Percentiles rank a stretch among this genome's conserved stretches.
Conservation (phyloP, 1,140 invertebrate species). For the Nomia melanderi region DNA sequence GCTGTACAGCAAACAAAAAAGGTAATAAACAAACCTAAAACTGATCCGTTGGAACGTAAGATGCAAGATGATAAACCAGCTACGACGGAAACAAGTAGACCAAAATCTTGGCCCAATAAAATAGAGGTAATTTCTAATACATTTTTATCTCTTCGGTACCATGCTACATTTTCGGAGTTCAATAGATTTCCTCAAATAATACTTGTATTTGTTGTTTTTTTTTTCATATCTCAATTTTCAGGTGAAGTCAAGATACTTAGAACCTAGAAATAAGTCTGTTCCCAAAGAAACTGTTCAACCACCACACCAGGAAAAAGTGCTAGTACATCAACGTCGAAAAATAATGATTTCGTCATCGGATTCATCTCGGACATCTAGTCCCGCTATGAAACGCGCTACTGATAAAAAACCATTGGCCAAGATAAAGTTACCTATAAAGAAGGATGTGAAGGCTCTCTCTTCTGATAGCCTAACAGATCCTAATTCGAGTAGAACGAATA, state of each 20-base stretch:
- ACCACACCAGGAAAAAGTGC: conserved; percentile 71
- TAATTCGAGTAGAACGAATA: conserved; percentile 66
- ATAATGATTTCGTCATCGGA: conserved; percentile 83
- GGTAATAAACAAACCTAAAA: conserved; percentile 76
- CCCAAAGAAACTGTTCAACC: conserved; percentile 65
- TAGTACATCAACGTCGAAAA: conserved; percentile 71
- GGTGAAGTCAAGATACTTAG: conserved; percentile 83
- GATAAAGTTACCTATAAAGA: conserved; percentile 77
- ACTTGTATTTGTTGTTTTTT: not conserved
- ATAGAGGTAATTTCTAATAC: conserved; percentile 71
- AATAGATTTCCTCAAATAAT: not conserved
- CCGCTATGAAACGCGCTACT: conserved; percentile 82
- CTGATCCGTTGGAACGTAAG: conserved; percentile 77
- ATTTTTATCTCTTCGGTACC: not conserved
- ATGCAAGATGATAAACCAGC: conserved; percentile 72
- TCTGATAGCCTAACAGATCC: conserved; percentile 81
- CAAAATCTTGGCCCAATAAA: conserved; percentile 80
- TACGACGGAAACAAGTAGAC: conserved; percentile 67
- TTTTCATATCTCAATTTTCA: conserved; percentile 44
- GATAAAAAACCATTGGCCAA: conserved; percentile 73
- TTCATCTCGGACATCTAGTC: conserved; percentile 86
- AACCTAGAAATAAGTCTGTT: conserved; percentile 77
- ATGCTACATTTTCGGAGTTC: not conserved
- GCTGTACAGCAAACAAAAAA: conserved; percentile 68
- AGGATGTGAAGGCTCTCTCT: conserved; percentile 79